phyloP scores from a whole-genome alignment of 2,797 vertebrate genomes.

The Pelobates cultripes region DNA sequence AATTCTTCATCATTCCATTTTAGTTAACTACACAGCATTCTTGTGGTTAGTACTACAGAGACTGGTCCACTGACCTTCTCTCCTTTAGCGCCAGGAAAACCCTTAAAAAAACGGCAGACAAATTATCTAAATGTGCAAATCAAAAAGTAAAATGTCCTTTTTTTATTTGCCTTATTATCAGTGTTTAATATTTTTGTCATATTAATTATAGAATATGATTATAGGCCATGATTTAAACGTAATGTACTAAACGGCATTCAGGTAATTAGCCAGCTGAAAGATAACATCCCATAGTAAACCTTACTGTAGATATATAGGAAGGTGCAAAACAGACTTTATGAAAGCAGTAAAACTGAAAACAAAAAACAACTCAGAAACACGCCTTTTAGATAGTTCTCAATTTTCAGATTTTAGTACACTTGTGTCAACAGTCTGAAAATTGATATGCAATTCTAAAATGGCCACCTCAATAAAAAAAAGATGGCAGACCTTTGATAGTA shows the following conservation, averaged over 20 bases:
- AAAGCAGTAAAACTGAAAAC: too few species aligned
- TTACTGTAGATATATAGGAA: too few species aligned
- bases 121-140: slow-evolving; percentile 45
- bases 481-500: too few species aligned
- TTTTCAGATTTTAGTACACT: too few species aligned
- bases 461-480: too few species aligned
- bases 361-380: too few species aligned
- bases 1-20: background rate
- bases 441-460: too few species aligned
- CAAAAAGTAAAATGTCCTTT: background rate
- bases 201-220: background rate
- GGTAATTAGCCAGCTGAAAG: background rate
- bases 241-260: background rate
- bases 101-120: slow-evolving; percentile 73
- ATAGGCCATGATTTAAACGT: background rate
- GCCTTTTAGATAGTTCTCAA: too few species aligned
- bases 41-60: slow-evolving; percentile 21
- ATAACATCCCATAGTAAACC: background rate
- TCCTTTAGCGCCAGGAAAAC: slow-evolving; percentile 91
- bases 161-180: background rate
- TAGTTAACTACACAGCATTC: background rate
- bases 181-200: background rate
- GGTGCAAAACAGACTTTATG: too few species aligned
- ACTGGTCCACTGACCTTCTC: slow-evolving; percentile 85
- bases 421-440: too few species aligned